phyloP scores from a whole-genome alignment of 1,140 invertebrate species.

The Metopolophium dirhodum region DNA sequence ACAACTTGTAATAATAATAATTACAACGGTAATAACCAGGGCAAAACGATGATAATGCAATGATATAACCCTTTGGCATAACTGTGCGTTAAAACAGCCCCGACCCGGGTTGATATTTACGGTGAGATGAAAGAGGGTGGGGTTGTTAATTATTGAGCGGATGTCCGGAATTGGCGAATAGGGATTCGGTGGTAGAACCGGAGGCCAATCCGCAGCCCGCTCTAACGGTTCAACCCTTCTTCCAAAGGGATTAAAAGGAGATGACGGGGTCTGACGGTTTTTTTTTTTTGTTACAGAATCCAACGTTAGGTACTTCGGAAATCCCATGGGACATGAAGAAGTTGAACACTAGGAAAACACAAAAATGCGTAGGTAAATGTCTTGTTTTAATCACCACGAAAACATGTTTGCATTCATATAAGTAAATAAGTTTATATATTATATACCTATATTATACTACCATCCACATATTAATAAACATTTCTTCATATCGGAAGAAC shows the following conservation, averaged over 20 bases:
- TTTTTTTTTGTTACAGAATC: slow-evolving; percentile 1
- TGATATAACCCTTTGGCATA: slow-evolving; percentile 54
- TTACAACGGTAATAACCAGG: slow-evolving; percentile 53
- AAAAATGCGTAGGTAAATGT: not conserved
- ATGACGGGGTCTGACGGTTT: slow-evolving; percentile 41
- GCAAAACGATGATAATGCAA: slow-evolving; percentile 54
- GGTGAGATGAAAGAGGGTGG: not conserved
- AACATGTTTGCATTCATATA: not conserved
- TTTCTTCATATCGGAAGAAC: not conserved
- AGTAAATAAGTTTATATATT: not conserved
- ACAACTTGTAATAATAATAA: slow-evolving; percentile 56
- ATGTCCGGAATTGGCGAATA: slow-evolving; percentile 52
- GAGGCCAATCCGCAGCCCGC: slow-evolving; percentile 49
- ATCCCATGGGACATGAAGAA: slow-evolving; percentile 34
- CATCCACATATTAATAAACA: not conserved
- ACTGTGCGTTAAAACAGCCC: slow-evolving; percentile 52
- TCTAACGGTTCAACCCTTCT: slow-evolving; percentile 49
- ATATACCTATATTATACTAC: not conserved
- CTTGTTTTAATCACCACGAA: not conserved
- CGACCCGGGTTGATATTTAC: slow-evolving; percentile 14
- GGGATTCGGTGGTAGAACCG: slow-evolving; percentile 37
- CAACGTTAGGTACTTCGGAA: slow-evolving; percentile 15
- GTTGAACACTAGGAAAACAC: slow-evolving; percentile 29
- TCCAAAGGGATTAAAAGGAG: slow-evolving; percentile 50
- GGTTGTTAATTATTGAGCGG: slow-evolving; percentile 56